Evolutionary conservation across 2,888 invertebrate species (phyloP).

Genomic region (Drosophila paracracens): DNA sequence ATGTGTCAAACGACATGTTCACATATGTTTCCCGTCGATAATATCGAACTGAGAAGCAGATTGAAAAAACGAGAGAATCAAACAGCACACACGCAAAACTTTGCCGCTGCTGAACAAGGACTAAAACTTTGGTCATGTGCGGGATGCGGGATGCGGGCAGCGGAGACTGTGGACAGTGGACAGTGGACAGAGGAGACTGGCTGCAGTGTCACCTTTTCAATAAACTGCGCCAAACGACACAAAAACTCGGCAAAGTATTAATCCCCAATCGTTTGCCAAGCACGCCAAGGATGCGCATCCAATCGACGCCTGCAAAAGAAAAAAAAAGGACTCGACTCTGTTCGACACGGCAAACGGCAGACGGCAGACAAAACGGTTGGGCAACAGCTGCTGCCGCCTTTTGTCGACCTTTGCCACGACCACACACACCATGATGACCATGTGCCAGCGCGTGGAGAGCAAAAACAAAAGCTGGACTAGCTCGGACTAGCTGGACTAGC

Average conservation of each 20-base stretch:
- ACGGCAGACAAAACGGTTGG: constrained; percentile 69
- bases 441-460: constrained; percentile 8
- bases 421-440: constrained; percentile 25
- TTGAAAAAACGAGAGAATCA: constrained; percentile 11
- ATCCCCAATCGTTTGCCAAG: constrained; percentile 72
- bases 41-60: constrained; percentile 54
- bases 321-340: constrained; percentile 2
- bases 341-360: constrained; percentile 35
- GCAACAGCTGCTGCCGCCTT: constrained; percentile 65
- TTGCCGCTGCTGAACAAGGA: constrained; percentile 46
- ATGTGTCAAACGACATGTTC: constrained; percentile 81
- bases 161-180: not conserved
- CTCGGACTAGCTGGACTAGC: constrained; percentile 19
- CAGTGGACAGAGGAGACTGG: constrained; percentile 11
- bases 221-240: constrained; percentile 71
- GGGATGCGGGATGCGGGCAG: constrained; percentile 8
- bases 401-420: constrained; percentile 66
- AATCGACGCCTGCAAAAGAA: constrained; percentile 48
- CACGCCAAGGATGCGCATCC: constrained; percentile 59
- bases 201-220: constrained; percentile 79
- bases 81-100: constrained; percentile 45
- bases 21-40: constrained; percentile 78
- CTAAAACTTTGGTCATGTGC: constrained; percentile 69
- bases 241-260: constrained; percentile 67
- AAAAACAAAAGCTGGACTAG: constrained; percentile 71